A percentile compares a stretch with the other conserved stretches of the same genome.
Conservation (phyloP, 2,797 vertebrate genomes). For the Xyrichtys novacula region DNA sequence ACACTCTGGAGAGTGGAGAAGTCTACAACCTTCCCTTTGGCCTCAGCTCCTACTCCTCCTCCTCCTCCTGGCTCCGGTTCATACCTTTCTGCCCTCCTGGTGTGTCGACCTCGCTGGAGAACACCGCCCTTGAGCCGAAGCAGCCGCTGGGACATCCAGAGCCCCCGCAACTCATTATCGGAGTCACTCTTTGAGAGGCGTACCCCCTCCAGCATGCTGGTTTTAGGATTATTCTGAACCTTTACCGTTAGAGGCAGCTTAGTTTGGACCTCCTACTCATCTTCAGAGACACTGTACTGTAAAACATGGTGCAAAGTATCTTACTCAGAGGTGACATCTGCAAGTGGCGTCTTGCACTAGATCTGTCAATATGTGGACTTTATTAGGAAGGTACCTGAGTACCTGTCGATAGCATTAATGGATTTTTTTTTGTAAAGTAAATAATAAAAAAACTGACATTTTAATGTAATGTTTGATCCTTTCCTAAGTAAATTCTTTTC, state of each 20-base stretch:
- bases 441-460: constrained; percentile 1
- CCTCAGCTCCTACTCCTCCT: constrained; percentile 83
- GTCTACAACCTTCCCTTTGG: constrained; percentile 93
- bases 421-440: constrained; percentile 9
- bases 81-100: constrained; percentile 90
- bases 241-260: constrained; percentile 57
- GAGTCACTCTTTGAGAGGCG: constrained; percentile 66
- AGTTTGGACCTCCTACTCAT: constrained; percentile 28
- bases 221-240: constrained; percentile 17
- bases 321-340: constrained; percentile 17
- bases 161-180: constrained; percentile 67
- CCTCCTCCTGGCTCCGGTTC: constrained; percentile 81
- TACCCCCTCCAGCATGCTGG: constrained; percentile 2
- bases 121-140: constrained; percentile 60
- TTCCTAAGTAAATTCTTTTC: constrained; percentile 15
- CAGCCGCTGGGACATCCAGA: constrained; percentile 57
- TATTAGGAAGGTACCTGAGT: not conserved
- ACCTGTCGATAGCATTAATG: not conserved
- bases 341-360: constrained; percentile 17
- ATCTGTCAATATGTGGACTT: not conserved
- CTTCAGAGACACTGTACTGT: constrained; percentile 51
- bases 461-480: constrained; percentile 7
- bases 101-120: constrained; percentile 32
- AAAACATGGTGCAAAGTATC: constrained; percentile 48
- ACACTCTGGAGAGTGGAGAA: constrained; percentile 74